A percentile compares a stretch with the other conserved stretches of the same genome.
These are phyloP conservation scores for Odontamblyopus lacepedii DNA, from an alignment of 2,797 vertebrate genomes.

Conservation along the genomic window DNA sequence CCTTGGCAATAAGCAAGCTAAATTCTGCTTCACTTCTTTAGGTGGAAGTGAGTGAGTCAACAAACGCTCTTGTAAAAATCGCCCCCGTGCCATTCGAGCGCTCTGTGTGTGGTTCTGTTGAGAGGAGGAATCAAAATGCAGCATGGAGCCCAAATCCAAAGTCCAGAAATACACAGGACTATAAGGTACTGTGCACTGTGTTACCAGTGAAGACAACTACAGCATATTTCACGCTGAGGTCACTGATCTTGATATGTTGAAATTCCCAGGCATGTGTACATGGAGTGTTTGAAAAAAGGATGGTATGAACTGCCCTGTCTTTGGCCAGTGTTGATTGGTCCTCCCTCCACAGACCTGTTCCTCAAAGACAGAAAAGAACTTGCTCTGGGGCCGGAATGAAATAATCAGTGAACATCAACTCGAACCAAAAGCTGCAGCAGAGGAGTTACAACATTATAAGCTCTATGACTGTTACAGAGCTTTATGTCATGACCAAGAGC, in stretches of 20 bases:
- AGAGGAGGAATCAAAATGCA: slow-evolving; percentile 32
- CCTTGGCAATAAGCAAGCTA: slow-evolving; percentile 74
- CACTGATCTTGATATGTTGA: background rate
- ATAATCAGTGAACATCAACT: background rate
- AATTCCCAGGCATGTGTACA: background rate
- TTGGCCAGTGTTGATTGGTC: background rate
- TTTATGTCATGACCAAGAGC: too few relatives aligned
- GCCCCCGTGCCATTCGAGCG: slow-evolving; percentile 60
- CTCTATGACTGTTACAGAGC: background rate
- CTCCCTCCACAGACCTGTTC: background rate
- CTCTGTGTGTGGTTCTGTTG: slow-evolving; percentile 48
- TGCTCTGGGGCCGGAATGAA: background rate
- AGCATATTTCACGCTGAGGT: too few relatives aligned
- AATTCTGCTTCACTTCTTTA: slow-evolving; percentile 69
- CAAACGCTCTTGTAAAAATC: slow-evolving; percentile 63
- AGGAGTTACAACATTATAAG: background rate
- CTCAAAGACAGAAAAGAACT: background rate
- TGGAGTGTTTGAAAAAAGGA: background rate
- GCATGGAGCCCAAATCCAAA: slow-evolving; percentile 35
- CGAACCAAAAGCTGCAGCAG: background rate
- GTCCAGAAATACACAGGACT: slow-evolving; percentile 42
- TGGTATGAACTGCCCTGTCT: background rate
- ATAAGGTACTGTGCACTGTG: slow-evolving; percentile 2
- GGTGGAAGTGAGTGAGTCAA: slow-evolving; percentile 78
- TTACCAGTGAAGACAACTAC: background rate